Conservation (phyloP, 2,113 vertebrate genomes). For the Semnornis frantzii region DNA sequence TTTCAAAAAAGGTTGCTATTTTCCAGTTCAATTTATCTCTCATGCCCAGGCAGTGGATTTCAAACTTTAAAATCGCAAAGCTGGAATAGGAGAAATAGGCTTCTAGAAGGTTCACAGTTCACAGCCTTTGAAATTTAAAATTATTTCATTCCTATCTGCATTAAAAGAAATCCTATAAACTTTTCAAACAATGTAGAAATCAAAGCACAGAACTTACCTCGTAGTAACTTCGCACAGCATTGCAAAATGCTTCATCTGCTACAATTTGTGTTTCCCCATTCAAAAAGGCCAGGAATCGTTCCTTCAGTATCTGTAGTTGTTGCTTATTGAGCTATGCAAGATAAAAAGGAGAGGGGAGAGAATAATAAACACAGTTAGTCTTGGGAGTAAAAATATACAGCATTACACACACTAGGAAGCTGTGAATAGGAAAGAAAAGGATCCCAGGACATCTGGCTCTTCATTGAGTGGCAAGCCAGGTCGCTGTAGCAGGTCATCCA, state of each 20-base stretch:
- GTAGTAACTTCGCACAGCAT: conserved; percentile 93
- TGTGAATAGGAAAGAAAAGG: too few relatives aligned
- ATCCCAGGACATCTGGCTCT: not conserved
- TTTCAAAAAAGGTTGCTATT: conserved; percentile 7
- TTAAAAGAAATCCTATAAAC: not conserved
- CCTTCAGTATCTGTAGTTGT: conserved; percentile 90
- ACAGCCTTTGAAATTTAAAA: not conserved
- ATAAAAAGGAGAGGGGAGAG: not conserved
- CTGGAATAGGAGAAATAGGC: not conserved
- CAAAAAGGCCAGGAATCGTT: conserved; percentile 91
- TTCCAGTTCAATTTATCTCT: conserved; percentile 60
- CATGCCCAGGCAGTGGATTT: conserved; percentile 40
- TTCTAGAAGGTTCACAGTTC: conserved; percentile 25
- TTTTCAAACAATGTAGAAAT: not conserved
- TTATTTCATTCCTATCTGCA: not conserved
- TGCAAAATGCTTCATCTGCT: conserved; percentile 97
- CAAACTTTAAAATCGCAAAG: conserved; percentile 34
- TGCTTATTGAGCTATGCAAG: conserved; percentile 90
- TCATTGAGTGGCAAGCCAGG: not conserved
- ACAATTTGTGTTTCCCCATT: conserved; percentile 93
- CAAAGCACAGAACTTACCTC: conserved; percentile 81
- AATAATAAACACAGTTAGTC: conserved; percentile 2
- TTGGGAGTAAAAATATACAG: not conserved
- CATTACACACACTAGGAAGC: not conserved
- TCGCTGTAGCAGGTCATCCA: not conserved